Base-by-base conservation (phyloP, 2,797 vertebrate genomes). In the Sternarchorhynchus goeldii region DNA sequence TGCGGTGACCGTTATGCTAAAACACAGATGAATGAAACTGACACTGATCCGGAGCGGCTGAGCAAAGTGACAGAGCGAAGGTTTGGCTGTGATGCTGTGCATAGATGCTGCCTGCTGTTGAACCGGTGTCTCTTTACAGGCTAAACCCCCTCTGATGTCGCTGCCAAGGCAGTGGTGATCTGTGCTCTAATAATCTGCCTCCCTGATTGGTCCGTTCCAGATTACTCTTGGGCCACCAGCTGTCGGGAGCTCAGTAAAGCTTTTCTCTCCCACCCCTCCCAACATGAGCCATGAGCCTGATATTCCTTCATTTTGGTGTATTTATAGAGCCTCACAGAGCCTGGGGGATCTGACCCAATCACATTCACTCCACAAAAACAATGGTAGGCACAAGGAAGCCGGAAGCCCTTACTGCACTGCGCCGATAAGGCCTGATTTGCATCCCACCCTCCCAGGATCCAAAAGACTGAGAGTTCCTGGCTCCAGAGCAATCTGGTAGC, bases 171-270 rank as follows among this genome's bases (percentile, higher is more conserved):
- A 92, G 92, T 90, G 87, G 88, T 81, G 83, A 86, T 83, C 83
- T 83, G 80, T 87, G 80, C 82, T 92, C 88, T 89, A 89, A 83
- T 93, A 94, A 94, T 93, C 91, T 91, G 86, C 62, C 83, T 62
- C 75, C 77, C 85, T 88, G 91, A 93, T 93, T 93, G 92, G 91
- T 87, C 77, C 76, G 69, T 81, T 76, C 86, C 85, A 91, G 91
- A 93, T 93, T 92, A 93, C 91, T 91, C 89, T 90, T 87, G 90
- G 91, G 92, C 90, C 88, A 89, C 92, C 93, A 94, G 92, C 93
- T 94, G 93, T 92, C 90, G 69, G 85, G 75, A 80, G 87, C 83
- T 85, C 62, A 79, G 77, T 84, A 63, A 83, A 85, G 83, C 80
- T 75, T 82, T 60, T 66, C 32, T 65, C 56, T 76, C 31, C 50